These are phyloP conservation scores for Syngnathoides biaculeatus DNA, from an alignment of 2,113 vertebrate species.

Conservation along the genomic window DNA sequence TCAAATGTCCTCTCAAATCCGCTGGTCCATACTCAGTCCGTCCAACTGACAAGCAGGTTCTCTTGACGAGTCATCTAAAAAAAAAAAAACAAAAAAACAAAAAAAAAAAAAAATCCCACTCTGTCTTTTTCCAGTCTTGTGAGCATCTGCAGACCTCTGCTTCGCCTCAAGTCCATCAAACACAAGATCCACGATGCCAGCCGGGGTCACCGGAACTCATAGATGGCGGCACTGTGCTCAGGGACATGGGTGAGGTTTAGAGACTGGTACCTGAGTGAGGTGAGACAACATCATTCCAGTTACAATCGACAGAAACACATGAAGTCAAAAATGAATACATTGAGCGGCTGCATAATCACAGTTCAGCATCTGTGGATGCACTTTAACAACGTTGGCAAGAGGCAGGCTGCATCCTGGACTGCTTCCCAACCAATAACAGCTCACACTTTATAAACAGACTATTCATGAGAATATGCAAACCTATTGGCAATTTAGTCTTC, in stretches of 20 bases:
- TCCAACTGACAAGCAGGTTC: conserved; percentile 10
- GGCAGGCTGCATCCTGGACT: no score
- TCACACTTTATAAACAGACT: no score
- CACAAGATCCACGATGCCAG: conserved; percentile 31
- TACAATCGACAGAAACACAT: background rate
- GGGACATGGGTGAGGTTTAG: conserved; percentile 95
- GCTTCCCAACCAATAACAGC: no score
- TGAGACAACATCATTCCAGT: background rate
- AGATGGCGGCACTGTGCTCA: conserved; percentile 97
- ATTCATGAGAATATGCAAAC: no score
- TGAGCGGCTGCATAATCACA: no score
- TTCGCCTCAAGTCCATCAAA: conserved; percentile 33
- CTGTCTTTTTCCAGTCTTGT: conserved; percentile 28
- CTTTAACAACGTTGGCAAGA: no score
- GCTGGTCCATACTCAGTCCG: conserved; percentile 14
- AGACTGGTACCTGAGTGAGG: conserved; percentile 93
- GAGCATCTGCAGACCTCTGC: conserved; percentile 52
- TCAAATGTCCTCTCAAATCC: conserved; percentile 40
- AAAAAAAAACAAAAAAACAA: no score
- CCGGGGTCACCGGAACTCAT: conserved; percentile 94
- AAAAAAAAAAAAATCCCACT: background rate
- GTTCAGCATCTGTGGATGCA: no score
- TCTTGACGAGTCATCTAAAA: background rate
- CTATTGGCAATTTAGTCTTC: no score
- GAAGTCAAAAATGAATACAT: background rate